phyloP scores from a whole-genome alignment of 2,888 invertebrate species.

The Panopea generosa region DNA sequence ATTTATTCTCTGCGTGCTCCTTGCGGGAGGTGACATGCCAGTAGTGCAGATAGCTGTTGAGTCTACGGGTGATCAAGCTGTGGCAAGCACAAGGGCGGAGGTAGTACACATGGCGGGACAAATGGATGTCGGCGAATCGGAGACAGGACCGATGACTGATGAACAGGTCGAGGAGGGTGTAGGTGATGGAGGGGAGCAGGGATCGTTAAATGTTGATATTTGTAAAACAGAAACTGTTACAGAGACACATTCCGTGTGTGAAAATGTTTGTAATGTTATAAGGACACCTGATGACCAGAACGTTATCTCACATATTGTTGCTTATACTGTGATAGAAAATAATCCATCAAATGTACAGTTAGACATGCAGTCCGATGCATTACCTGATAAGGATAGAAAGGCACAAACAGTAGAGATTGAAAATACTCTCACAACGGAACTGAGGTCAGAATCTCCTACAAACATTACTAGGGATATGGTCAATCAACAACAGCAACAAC shows the following conservation, averaged over 20 bases:
- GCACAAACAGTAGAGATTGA: conserved; percentile 15
- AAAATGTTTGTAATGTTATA: background rate
- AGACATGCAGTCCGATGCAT: background rate
- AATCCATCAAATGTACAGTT: background rate
- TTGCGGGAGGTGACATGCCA: no score
- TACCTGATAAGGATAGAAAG: background rate
- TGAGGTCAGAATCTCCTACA: conserved; percentile 3
- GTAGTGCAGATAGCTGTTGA: no score
- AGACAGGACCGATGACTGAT: background rate
- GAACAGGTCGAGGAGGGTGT: conserved; percentile 5
- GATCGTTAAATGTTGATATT: background rate
- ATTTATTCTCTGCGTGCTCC: no score
- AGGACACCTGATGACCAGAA: background rate
- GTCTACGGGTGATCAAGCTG: no score
- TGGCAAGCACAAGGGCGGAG: no score
- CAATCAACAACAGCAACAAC: background rate
- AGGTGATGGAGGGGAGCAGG: conserved; percentile 2
- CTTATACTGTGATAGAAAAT: conserved; percentile 18
- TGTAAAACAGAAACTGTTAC: background rate
- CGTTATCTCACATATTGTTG: background rate
- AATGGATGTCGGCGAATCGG: background rate
- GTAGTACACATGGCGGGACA: no score
- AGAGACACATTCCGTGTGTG: background rate
- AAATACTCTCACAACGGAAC: conserved; percentile 1
- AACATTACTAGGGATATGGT: background rate